Conservation (phyloP, 2,113 vertebrate species). For the Cairina moschata region DNA sequence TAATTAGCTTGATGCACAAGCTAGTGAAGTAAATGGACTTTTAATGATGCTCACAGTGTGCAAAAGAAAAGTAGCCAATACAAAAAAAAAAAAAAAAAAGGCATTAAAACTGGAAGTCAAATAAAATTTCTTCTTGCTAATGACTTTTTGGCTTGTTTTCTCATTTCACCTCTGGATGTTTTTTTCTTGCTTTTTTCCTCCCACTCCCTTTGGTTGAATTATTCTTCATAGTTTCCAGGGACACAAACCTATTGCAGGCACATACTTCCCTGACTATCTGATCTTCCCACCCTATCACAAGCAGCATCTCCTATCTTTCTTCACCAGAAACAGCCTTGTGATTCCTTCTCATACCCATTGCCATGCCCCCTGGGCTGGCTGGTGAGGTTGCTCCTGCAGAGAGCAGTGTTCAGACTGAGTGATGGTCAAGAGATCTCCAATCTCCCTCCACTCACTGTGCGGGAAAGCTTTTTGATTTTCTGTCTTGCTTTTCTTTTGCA, state of each 20-base stretch:
- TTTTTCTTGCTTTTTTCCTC: neutral
- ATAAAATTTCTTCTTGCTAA: conserved; percentile 8
- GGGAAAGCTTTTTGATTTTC: neutral
- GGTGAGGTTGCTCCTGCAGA: neutral
- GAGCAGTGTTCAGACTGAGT: neutral
- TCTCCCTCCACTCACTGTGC: neutral
- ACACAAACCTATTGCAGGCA: neutral
- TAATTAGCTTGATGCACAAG: conserved; percentile 50
- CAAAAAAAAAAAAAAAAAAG: neutral
- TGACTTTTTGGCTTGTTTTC: neutral
- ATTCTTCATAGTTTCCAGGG: neutral
- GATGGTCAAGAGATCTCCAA: neutral
- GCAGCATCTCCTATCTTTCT: neutral
- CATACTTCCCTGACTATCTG: neutral
- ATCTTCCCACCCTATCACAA: neutral
- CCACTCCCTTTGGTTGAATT: neutral
- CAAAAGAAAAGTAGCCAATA: neutral
- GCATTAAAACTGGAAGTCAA: neutral
- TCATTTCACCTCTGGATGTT: neutral
- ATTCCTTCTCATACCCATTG: neutral
- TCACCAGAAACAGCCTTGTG: neutral
- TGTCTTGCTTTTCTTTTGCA: neutral
- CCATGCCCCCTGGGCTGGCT: accelerated
- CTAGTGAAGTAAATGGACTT: conserved; percentile 25
- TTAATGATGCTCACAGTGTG: neutral